Base-by-base conservation (phyloP, 2,888 invertebrate species). In the Drosophila falleni region DNA sequence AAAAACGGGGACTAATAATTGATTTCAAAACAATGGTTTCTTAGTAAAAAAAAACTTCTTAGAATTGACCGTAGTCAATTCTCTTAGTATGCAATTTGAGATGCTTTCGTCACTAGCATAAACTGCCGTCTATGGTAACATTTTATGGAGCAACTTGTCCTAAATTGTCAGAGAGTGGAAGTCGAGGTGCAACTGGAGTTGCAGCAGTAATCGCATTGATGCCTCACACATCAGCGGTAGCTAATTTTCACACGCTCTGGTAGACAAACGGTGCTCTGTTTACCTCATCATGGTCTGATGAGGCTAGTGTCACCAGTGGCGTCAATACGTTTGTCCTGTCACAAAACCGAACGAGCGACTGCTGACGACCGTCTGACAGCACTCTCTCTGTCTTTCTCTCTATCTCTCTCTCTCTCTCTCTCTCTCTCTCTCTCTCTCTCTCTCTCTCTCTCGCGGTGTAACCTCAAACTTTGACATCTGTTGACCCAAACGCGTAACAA, bases 401-500 rank as follows among this genome's bases (percentile, higher is more conserved):
- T 26, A 9, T 15, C 46, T 26, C 11, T 23, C 2, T 4, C 35
- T 19, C 39, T 55, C 16, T 19, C 26, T 19, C 10, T 2, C 55
- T 9, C n/a, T 5, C 10, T 5, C 3, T 5, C 31, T 6, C 13
- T 29, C n/a, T 15, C 46, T 26, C 8, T 23, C 2, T 5, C 35
- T 23, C 5, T 35, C 15, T 35, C 26, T 26, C 16, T 26, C 6
- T 46, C 41, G 15, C 26, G 5, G 11, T 41, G 26, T 51, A 23
- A 11, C 41, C 8, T 26, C 60, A 73, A 78, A 61, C 50, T 75
- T 70, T 60, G 74, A 66, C 76, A 73, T 71, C 80, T 81, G 80
- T 83, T 87, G 81, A 75, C 78, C 81, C 83, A 80, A 84, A 87
- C 74, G 78, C 80, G 74, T 74, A 74, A 83, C 84, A 86, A 83